Evolutionary conservation across 2,113 vertebrate species (phyloP).

Genomic region (Danio rerio): DNA sequence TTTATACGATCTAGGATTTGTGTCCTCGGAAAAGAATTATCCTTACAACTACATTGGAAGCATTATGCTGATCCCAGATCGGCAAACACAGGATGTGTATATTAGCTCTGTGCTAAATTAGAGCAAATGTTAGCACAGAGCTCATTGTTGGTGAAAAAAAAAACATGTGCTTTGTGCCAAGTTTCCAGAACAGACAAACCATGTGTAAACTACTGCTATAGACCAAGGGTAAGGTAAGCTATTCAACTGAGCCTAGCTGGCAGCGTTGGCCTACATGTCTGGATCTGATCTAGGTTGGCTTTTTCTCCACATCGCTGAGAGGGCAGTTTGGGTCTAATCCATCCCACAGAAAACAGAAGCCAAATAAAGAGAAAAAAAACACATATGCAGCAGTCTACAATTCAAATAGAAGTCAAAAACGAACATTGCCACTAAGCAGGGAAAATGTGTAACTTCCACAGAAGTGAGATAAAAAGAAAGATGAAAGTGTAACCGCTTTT

Average conservation of each 20-base stretch:
- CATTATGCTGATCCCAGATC: neutral
- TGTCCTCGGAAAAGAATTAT: slow-evolving; percentile 1
- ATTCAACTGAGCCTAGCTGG: slow-evolving; percentile 7
- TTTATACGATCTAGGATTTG: neutral
- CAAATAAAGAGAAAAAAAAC: neutral
- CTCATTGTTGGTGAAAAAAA: slow-evolving; percentile 1
- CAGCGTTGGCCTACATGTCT: slow-evolving; percentile 4
- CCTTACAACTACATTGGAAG: neutral
- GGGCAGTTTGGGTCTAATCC: slow-evolving; percentile 14
- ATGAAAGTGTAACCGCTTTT: slow-evolving; percentile 33
- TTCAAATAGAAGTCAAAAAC: slow-evolving; percentile 3
- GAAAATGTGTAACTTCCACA: slow-evolving; percentile 12
- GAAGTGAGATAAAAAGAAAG: slow-evolving; percentile 25
- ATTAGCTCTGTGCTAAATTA: neutral
- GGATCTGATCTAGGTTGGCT: slow-evolving; percentile 31
- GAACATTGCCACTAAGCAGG: neutral
- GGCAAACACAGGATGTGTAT: neutral
- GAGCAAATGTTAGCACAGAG: slow-evolving; percentile 56
- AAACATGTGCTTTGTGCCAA: slow-evolving; percentile 26
- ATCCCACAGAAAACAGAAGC: slow-evolving; percentile 1
- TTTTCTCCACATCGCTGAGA: slow-evolving; percentile 23
- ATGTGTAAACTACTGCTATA: slow-evolving; percentile 35
- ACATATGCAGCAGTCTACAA: neutral
- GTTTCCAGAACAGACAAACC: slow-evolving; percentile 22
- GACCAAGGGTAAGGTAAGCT: slow-evolving; percentile 6